phyloP scores from a whole-genome alignment of 2,113 vertebrate genomes.

The Sapajus apella region DNA sequence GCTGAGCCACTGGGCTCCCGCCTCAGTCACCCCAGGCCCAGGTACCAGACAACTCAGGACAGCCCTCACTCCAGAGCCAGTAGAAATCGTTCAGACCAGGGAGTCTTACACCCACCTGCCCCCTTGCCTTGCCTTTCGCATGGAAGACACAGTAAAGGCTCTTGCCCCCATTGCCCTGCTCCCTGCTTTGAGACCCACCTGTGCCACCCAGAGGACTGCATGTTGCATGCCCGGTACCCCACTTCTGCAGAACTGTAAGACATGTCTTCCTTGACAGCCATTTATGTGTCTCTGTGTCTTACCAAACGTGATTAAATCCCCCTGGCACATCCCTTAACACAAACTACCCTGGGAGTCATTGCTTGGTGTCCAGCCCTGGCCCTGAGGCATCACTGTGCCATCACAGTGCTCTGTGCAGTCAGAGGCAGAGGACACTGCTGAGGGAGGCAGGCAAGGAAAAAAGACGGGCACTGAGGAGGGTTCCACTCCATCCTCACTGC shows the following conservation, averaged over 20 bases:
- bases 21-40: background rate
- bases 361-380: background rate
- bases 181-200: background rate
- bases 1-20: background rate
- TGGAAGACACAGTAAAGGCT: background rate
- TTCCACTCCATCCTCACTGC: background rate
- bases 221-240: accelerated
- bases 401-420: too few relatives aligned
- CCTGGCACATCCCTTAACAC: background rate
- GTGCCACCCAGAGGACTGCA: background rate
- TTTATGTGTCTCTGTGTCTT: background rate
- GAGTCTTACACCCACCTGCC: background rate
- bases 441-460: background rate
- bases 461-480: too few relatives aligned
- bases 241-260: background rate
- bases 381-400: background rate
- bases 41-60: background rate
- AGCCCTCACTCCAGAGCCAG: background rate
- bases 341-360: background rate
- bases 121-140: background rate
- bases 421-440: background rate
- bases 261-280: background rate
- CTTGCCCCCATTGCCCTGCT: background rate
- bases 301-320: background rate
- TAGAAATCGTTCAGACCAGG: background rate